Evolutionary conservation across 2,797 vertebrate genomes (phyloP).

Genomic region (Rhinogobio ventralis): DNA sequence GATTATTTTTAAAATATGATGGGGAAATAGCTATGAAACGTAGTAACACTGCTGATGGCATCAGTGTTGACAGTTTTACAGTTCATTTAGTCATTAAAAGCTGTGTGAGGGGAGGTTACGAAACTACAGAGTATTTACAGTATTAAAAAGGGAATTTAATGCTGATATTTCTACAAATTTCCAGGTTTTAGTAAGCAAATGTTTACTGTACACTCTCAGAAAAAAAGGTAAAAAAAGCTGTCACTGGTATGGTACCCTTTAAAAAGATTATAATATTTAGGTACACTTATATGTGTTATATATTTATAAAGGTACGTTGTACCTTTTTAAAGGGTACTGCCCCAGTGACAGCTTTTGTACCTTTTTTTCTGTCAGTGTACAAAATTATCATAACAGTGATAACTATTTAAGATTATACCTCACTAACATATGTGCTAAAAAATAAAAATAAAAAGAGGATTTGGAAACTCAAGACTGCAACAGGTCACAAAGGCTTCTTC

Average conservation of each 20-base stretch:
- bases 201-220: background rate
- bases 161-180: background rate
- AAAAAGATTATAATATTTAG: no score
- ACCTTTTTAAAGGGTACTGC: no score
- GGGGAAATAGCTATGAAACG: background rate
- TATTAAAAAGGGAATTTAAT: background rate
- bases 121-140: background rate
- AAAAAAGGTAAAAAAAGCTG: no score
- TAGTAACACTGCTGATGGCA: background rate
- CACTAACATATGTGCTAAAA: background rate
- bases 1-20: background rate
- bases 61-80: slow-evolving; percentile 1
- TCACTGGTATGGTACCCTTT: no score
- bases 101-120: background rate
- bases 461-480: background rate
- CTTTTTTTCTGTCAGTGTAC: no score
- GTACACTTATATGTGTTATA: no score
- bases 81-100: background rate
- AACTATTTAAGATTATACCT: background rate
- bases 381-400: background rate
- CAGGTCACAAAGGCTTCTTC: background rate
- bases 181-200: background rate
- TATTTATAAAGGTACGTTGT: no score
- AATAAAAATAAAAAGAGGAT: background rate
- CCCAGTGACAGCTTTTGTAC: no score